These are phyloP conservation scores for Oplegnathus fasciatus DNA, from an alignment of 2,113 vertebrate genomes.

Conservation along the genomic window DNA sequence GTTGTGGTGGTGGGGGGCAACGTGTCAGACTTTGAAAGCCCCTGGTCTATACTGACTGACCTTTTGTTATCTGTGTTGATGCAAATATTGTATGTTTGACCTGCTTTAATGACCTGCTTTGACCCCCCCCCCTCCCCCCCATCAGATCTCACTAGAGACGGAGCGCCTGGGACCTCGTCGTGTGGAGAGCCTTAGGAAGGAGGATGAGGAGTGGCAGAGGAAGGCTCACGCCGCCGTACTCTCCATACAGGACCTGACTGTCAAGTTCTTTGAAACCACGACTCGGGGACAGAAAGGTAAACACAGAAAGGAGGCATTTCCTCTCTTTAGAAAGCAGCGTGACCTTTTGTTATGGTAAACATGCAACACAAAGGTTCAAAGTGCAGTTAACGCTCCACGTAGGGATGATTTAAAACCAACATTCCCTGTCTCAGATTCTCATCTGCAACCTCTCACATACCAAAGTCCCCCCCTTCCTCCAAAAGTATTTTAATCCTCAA, in stretches of 20 bases:
- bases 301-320: constrained; percentile 17
- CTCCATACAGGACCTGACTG: constrained; percentile 97
- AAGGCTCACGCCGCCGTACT: constrained; percentile 95
- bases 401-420: neutral
- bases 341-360: too few species aligned
- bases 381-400: neutral
- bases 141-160: constrained; percentile 95
- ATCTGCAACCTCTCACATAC: constrained; percentile 19
- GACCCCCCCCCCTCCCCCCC: neutral
- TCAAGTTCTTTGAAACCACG: constrained; percentile 98
- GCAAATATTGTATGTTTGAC: neutral
- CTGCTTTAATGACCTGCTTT: neutral
- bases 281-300: constrained; percentile 96
- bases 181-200: constrained; percentile 92
- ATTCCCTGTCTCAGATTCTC: neutral
- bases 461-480: neutral
- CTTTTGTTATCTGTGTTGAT: neutral
- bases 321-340: neutral
- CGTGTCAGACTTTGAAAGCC: neutral
- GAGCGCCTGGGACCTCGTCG: constrained; percentile 97
- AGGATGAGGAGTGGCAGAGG: constrained; percentile 96
- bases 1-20: neutral
- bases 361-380: neutral
- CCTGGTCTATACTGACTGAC: neutral
- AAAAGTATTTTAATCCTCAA: constrained; percentile 38